These are phyloP conservation scores for Cephus pulcher DNA, from an alignment of 2,888 invertebrate genomes.

Conservation along the genomic window DNA sequence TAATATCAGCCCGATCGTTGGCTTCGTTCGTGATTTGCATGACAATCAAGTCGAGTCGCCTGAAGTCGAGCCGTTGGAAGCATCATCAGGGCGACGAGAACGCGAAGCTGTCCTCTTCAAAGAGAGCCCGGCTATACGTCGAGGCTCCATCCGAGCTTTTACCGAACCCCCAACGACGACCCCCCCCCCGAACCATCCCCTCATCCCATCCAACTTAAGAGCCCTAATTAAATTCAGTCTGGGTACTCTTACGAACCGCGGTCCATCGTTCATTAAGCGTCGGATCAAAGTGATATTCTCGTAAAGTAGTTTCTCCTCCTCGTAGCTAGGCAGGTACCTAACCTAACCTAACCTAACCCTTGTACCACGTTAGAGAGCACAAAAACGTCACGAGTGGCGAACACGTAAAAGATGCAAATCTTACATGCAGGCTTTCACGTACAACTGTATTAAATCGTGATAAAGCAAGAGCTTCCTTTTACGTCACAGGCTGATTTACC, in stretches of 20 bases:
- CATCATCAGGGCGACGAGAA: conserved; percentile 38
- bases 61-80: conserved; percentile 26
- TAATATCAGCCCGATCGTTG: conserved; percentile 42
- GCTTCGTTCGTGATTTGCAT: conserved; percentile 52
- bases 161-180: conserved; percentile 12
- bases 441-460: background rate
- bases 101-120: conserved; percentile 19
- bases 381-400: background rate
- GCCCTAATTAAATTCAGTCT: conserved; percentile 64
- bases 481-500: background rate
- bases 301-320: conserved; percentile 50
- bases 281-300: conserved; percentile 63
- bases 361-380: background rate
- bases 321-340: background rate
- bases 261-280: conserved; percentile 60
- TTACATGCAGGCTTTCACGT: background rate
- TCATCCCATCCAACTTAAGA: conserved; percentile 51
- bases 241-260: conserved; percentile 56
- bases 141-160: conserved; percentile 7
- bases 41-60: conserved; percentile 47
- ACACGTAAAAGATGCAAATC: conserved; percentile 5
- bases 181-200: background rate
- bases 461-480: background rate
- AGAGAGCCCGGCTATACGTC: conserved; percentile 11
- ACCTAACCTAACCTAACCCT: background rate